Percentiles rank a stretch among this genome's conserved stretches.
phyloP scores from a whole-genome alignment of 2,113 vertebrate species.

The Petroica traversi region DNA sequence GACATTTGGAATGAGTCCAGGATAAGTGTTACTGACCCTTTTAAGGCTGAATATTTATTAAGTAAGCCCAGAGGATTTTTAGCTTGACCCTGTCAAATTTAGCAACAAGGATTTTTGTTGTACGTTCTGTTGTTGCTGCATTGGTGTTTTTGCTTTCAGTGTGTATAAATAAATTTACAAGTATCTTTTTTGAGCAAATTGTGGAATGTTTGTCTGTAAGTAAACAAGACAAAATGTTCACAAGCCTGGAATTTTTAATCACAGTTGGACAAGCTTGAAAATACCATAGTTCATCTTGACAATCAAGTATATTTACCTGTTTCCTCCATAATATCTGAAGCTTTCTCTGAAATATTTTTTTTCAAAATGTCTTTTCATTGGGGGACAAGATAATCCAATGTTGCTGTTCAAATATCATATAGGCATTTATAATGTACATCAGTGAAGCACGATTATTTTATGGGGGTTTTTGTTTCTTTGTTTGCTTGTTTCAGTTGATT shows the following conservation, averaged over 20 bases:
- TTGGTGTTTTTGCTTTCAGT: background rate
- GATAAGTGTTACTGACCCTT: background rate
- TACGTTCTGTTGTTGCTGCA: background rate
- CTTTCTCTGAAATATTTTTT: background rate
- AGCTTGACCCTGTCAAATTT: background rate
- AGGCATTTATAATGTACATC: background rate
- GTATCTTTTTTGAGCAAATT: background rate
- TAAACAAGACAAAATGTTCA: background rate
- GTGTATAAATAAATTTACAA: background rate
- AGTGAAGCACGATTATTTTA: background rate
- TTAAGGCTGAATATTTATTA: conserved; percentile 4
- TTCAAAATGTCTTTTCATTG: background rate
- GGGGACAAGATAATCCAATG: background rate
- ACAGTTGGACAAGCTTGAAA: background rate
- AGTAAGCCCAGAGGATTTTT: background rate
- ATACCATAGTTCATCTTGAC: background rate
- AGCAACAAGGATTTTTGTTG: background rate
- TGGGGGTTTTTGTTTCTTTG: background rate
- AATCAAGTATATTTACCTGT: background rate
- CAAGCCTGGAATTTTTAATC: background rate
- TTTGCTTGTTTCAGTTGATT: background rate
- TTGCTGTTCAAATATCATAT: background rate
- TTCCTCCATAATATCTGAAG: background rate
- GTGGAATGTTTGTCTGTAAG: background rate
- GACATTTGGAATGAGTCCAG: background rate